Conservation (phyloP, 2,113 vertebrate genomes). For the Diadophis punctatus region DNA sequence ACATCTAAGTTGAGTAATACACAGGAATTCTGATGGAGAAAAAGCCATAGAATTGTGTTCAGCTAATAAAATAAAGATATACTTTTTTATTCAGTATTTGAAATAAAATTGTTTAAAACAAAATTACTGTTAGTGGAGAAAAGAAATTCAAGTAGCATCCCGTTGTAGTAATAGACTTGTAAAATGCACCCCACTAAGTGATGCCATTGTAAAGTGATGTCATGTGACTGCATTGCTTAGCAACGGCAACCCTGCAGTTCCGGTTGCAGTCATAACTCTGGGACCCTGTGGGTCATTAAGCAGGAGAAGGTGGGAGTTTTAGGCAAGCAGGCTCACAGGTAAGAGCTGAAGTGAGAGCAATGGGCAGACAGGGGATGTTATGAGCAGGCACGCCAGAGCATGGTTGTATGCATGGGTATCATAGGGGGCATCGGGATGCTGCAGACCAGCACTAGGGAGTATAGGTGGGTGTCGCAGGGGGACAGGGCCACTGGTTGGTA, state of each 20-base stretch:
- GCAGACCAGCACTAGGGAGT: background rate
- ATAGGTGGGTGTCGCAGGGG: background rate
- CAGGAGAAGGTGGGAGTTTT: background rate
- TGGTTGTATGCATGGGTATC: no score
- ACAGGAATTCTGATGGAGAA: conserved; percentile 58
- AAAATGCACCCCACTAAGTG: background rate
- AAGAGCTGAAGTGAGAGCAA: background rate
- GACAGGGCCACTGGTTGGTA: background rate
- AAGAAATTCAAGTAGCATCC: conserved; percentile 22
- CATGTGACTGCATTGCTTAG: background rate
- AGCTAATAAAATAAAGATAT: background rate
- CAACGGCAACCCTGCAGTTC: background rate
- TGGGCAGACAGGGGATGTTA: background rate
- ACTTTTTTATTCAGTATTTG: background rate
- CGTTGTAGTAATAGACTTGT: background rate
- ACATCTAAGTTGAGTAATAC: conserved; percentile 50
- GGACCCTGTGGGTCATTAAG: background rate
- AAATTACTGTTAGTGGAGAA: conserved; percentile 8
- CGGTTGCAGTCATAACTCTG: background rate
- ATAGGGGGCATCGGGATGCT: background rate
- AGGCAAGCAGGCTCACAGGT: background rate
- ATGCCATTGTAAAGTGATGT: background rate
- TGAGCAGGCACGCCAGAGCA: background rate
- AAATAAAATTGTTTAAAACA: background rate
- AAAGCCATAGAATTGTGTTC: conserved; percentile 34